phyloP scores from a whole-genome alignment of 1,140 invertebrate species.

The Drosophila guanche region DNA sequence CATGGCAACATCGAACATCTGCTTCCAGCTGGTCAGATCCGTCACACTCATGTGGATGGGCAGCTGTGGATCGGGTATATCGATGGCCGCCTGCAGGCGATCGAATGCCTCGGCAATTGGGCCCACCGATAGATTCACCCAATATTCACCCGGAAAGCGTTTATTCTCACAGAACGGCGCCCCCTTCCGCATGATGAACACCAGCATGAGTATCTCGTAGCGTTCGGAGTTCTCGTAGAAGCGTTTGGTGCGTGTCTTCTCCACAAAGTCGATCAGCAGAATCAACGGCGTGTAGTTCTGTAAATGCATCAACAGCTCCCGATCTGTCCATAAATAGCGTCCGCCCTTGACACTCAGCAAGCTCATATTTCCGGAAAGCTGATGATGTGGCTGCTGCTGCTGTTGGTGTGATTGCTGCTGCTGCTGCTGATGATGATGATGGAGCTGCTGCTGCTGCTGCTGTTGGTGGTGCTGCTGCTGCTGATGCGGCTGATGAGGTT shows the following conservation, averaged over 20 bases:
- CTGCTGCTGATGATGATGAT: constrained; percentile 18
- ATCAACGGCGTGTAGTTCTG: constrained; percentile 79
- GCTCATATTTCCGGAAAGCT: constrained; percentile 61
- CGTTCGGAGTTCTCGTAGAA: constrained; percentile 78
- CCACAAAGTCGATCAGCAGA: constrained; percentile 75
- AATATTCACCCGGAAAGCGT: constrained; percentile 76
- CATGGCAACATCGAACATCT: constrained; percentile 78
- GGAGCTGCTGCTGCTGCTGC: constrained; percentile 5
- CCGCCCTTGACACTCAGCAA: constrained; percentile 56
- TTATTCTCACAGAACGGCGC: constrained; percentile 80
- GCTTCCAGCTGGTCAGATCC: constrained; percentile 79
- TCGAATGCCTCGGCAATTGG: constrained; percentile 78
- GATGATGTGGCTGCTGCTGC: constrained; percentile 48
- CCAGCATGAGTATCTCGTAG: constrained; percentile 77
- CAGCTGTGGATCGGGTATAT: constrained; percentile 79
- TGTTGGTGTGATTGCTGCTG: constrained; percentile 27
- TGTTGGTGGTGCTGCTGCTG: constrained; percentile 7
- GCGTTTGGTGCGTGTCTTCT: constrained; percentile 77
- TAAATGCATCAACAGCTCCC: constrained; percentile 75
- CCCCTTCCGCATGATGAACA: constrained; percentile 78
- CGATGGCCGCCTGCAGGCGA: constrained; percentile 71
- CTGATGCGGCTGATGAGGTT: neutral
- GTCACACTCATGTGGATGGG: constrained; percentile 79
- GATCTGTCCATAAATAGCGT: constrained; percentile 74
- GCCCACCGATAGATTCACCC: constrained; percentile 77